These are phyloP conservation scores for Neoniphon sammara DNA, from an alignment of 2,797 vertebrate species.

Conservation along the genomic window DNA sequence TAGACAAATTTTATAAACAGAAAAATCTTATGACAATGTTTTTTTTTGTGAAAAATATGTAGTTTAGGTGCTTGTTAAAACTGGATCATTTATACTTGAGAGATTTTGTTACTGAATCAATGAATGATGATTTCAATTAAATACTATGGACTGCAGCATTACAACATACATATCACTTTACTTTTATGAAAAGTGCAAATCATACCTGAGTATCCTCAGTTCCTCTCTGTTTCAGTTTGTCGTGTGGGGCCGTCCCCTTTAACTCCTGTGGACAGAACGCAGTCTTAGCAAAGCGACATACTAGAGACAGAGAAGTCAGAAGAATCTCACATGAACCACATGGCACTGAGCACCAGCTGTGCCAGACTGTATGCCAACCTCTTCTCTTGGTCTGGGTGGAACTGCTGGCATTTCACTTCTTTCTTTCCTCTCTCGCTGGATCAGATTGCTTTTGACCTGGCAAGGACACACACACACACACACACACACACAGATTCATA, in stretches of 20 bases:
- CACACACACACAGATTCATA: conserved; percentile 21
- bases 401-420: conserved; percentile 55
- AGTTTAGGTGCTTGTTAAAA: too few relatives aligned
- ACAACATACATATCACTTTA: neutral
- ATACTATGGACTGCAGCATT: neutral
- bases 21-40: too few relatives aligned
- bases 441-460: conserved; percentile 69
- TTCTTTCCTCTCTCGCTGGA: conserved; percentile 56
- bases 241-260: conserved; percentile 19
- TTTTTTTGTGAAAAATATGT: too few relatives aligned
- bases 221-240: conserved; percentile 35
- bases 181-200: neutral
- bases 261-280: conserved; percentile 58
- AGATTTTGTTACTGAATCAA: neutral
- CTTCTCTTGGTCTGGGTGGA: conserved; percentile 50
- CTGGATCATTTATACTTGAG: neutral
- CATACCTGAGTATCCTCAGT: conserved; percentile 57
- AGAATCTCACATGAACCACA: neutral
- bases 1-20: neutral
- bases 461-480: conserved; percentile 48
- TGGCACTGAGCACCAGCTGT: neutral
- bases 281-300: neutral
- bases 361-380: conserved; percentile 46
- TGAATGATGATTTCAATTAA: neutral
- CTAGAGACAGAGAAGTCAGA: conserved; percentile 6